Base-by-base conservation (phyloP, 2,888 invertebrate species). In the Cantharis nigra region DNA sequence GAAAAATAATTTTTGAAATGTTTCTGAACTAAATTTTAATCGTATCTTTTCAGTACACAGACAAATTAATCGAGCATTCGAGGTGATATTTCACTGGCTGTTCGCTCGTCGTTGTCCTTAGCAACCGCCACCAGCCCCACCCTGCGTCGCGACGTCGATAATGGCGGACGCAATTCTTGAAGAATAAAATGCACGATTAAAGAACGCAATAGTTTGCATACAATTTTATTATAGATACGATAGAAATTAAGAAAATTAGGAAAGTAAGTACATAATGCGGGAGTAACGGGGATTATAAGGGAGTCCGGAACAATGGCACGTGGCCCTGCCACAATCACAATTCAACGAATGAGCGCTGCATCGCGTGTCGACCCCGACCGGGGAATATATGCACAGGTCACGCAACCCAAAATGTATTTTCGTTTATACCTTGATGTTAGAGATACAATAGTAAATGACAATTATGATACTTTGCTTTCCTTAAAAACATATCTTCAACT, bases 391-490 rank as follows among this genome's bases (percentile, higher is more conserved):
- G 84, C 83, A 80, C 83, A 80, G 84, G 86, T 87, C 87, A 86
- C 87, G 87, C 86, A 82, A 87, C 83, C 84, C 84, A 82, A 85
- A 87, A 87, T 86, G 85, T 86, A 85, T 84, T 79, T 86, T 86
- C 85, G 84, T 84, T 84, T 83, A 81, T 83, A 81, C 78, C 75
- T 78, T 69, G 78, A 78, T 77, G 71, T 74, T 67, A 81, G 79
- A 81, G 79, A 83, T 80, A 82, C 82, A 82, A 80, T 81, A 74
- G 74, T 67, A 80, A 82, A 80, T 81, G 82, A 83, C 81, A 82
- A 82, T 81, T 49, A 80, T 73, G 79, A 80, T 79, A 80, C 74
- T 80, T 77, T 72, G 75, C 74, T 62, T 73, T 80, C 72, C 63
- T 70, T 74, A 71, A 77, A 73, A 63, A 20, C 26, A 63, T 65